Percentiles rank a stretch among this genome's conserved stretches.
These are phyloP conservation scores for Biston stratarius DNA, from an alignment of 2,888 invertebrate genomes.

Conservation along the genomic window DNA sequence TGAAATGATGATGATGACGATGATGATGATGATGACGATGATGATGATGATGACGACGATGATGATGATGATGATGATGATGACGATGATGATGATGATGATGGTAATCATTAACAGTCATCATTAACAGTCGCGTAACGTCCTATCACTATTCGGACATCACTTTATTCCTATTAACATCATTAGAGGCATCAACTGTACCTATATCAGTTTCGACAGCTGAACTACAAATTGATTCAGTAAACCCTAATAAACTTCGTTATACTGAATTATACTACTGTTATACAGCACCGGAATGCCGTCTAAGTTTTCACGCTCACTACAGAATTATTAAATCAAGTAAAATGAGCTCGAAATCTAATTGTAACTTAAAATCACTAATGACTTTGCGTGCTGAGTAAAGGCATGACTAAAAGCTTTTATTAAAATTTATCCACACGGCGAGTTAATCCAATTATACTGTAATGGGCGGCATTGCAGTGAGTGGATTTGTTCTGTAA, in stretches of 20 bases:
- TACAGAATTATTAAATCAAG: constrained; percentile 9
- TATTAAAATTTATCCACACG: not conserved
- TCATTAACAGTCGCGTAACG: no score
- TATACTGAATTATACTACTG: not conserved
- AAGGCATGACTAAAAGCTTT: not conserved
- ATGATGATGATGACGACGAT: no score
- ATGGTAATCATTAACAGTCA: no score
- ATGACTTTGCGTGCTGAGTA: not conserved
- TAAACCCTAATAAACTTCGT: not conserved
- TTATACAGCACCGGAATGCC: not conserved
- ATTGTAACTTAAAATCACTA: not conserved
- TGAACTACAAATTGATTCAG: not conserved
- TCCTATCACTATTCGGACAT: no score
- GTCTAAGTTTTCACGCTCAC: not conserved
- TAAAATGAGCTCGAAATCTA: not conserved
- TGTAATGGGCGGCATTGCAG: no score
- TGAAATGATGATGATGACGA: no score
- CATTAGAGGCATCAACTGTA: not conserved
- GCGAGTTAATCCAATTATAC: no score
- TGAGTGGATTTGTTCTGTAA: no score
- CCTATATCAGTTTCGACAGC: not conserved
- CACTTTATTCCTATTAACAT: not conserved
- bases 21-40: no score
- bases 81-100: no score
- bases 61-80: no score